Evolutionary conservation across 2,888 invertebrate genomes (phyloP).

Genomic region (Atethmia centrago): DNA sequence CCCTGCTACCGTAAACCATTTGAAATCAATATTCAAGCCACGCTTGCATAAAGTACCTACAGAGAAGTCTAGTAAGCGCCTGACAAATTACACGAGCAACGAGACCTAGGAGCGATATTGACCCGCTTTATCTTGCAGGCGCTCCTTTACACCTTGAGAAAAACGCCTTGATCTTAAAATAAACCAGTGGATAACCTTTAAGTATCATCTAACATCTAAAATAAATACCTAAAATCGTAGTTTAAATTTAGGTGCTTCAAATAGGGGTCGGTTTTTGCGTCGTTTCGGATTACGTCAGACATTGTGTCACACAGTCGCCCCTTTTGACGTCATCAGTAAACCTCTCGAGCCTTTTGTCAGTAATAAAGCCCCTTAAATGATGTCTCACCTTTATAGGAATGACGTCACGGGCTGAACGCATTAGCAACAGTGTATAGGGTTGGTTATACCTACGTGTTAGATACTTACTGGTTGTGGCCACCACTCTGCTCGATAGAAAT

Average conservation of each 20-base stretch:
- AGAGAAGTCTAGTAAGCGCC: constrained; percentile 47
- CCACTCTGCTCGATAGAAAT: background rate
- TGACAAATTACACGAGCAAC: constrained; percentile 54
- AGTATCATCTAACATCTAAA: background rate
- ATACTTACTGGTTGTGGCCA: background rate
- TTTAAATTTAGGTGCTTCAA: background rate
- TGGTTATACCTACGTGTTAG: background rate
- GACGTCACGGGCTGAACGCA: constrained; percentile 38
- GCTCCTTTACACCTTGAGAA: background rate
- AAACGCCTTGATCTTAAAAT: background rate
- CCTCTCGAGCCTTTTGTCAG: constrained; percentile 28
- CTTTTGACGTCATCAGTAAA: constrained; percentile 43
- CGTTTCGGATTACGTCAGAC: constrained; percentile 5
- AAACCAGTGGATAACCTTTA: background rate
- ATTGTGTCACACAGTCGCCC: constrained; percentile 18
- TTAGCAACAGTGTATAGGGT: constrained; percentile 2
- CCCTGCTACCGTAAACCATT: background rate
- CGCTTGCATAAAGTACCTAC: constrained; percentile 8
- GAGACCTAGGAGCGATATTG: constrained; percentile 23
- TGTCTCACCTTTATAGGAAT: constrained; percentile 34
- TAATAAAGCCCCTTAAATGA: constrained; percentile 14
- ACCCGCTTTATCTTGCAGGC: constrained; percentile 39
- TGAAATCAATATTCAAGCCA: constrained; percentile 28
- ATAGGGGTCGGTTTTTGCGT: background rate
- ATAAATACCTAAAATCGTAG: constrained; percentile 2